These are phyloP conservation scores for Fringilla coelebs DNA, from an alignment of 2,797 vertebrate genomes.

Conservation along the genomic window DNA sequence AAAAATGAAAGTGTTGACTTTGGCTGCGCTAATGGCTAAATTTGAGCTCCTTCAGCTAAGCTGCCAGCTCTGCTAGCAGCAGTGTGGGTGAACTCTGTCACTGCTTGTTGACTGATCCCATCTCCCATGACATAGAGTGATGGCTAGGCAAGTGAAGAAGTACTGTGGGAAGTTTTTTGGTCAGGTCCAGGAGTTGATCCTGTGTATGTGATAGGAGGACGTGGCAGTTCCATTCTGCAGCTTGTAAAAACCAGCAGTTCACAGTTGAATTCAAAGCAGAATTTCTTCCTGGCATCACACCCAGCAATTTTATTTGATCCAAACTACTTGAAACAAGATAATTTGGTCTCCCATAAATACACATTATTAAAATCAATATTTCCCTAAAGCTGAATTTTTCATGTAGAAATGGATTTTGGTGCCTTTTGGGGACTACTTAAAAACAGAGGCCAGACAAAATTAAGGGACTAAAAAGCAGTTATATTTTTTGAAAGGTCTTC, in stretches of 20 bases:
- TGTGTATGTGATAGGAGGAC: neutral
- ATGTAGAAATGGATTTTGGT: neutral
- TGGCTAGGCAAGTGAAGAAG: neutral
- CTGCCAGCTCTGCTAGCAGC: rapidly evolving
- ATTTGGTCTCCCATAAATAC: neutral
- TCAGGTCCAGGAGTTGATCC: neutral
- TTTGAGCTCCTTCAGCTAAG: neutral
- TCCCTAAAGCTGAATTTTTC: neutral
- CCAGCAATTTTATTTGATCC: neutral
- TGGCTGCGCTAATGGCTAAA: neutral
- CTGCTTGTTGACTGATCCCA: neutral
- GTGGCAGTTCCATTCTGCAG: neutral
- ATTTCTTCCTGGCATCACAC: neutral
- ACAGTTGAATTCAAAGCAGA: neutral
- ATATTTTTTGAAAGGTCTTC: neutral
- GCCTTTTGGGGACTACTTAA: neutral
- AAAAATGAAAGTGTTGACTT: neutral
- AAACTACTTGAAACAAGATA: neutral
- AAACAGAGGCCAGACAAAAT: neutral
- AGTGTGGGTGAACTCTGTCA: rapidly evolving
- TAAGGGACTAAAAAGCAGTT: rapidly evolving
- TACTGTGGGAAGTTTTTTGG: neutral
- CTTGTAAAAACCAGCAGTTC: neutral
- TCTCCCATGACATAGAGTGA: neutral
- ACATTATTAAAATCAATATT: neutral